Evolutionary conservation across 2,113 vertebrate species (phyloP), one percentile per base, ranked within the genome.

Genomic region (Anguilla rostrata): DNA sequence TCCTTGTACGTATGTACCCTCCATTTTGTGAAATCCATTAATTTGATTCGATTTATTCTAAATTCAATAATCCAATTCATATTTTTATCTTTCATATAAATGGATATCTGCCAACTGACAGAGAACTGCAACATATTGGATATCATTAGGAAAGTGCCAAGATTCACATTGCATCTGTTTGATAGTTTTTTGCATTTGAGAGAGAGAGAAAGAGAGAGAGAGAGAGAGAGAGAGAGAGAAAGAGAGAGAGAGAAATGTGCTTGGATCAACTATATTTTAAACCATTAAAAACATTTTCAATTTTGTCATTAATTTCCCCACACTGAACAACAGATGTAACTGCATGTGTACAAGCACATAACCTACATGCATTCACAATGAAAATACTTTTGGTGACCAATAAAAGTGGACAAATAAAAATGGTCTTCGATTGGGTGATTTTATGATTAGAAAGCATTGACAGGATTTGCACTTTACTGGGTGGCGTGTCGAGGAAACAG

Each of bases 111-210:
- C 60, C 60, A 66, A 26, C 18, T 66, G 20, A 66, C 60, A 22
- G 11, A 66, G 60, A 20, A 66, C 60, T 66, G 60, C 60, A 66
- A 66, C 60, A 66, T 26, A 66, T 66, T 66, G 60, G 22, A 66
- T 66, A 66, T 66, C 22, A 66, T 66, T 20, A 66, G 60, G 3
- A 26, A 26, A 8, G 60, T 22, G 60, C 60, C 60, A 66, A 66
- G 60, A 66, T 66, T 66, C 60, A 66, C 60, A 66, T 66, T 66
- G 60, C 60, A 66, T 66, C 60, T 66, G 60, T 66, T 66, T 22
- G 18, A 66, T 66, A 66, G 60, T 26, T 66, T 20, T 66, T 20
- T 22, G 60, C 5, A 66, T 66, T 66, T 66, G 20, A 26, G 3
- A 66, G 60, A 66, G 60, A 26, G 60, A 53, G 8, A 26, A 2